Conservation (phyloP, 2,888 invertebrate genomes). For the Drepanosiphum platanoidis region DNA sequence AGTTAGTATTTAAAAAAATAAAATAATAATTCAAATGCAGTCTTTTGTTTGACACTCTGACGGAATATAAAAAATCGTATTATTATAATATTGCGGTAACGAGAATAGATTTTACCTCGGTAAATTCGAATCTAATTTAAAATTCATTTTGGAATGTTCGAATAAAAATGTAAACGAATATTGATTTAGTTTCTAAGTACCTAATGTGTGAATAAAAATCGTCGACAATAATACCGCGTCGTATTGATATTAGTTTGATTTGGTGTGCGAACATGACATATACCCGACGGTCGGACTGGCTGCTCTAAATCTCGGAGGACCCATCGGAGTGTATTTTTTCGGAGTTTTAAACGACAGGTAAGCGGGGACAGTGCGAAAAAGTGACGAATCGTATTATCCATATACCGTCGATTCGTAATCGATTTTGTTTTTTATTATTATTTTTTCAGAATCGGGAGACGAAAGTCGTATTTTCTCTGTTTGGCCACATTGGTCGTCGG, state of each 20-base stretch:
- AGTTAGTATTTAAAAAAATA: too few relatives aligned
- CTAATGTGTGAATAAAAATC: too few relatives aligned
- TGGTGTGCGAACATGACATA: conserved; percentile 87
- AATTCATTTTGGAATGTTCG: too few relatives aligned
- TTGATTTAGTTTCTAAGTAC: too few relatives aligned
- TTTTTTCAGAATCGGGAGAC: conserved; percentile 77
- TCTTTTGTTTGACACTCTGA: too few relatives aligned
- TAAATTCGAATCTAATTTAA: too few relatives aligned
- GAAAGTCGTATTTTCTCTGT: conserved; percentile 86
- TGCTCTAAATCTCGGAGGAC: conserved; percentile 87
- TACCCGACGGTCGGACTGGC: conserved; percentile 89
- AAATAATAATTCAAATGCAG: too few relatives aligned
- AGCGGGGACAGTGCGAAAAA: not conserved
- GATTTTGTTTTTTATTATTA: not conserved
- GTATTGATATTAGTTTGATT: conserved; percentile 77
- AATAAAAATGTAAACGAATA: too few relatives aligned
- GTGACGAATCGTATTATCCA: not conserved
- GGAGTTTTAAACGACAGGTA: conserved; percentile 83
- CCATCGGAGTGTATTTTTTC: conserved; percentile 89
- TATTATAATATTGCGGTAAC: too few relatives aligned
- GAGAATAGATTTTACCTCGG: too few relatives aligned
- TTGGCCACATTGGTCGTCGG: conserved; percentile 83
- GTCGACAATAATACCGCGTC: not conserved
- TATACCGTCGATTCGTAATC: too few relatives aligned
- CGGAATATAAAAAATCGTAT: too few relatives aligned